Evolutionary conservation across 2,888 invertebrate genomes (phyloP), one percentile per base, ranked within the genome.

Genomic region (Drosophila prolongata): DNA sequence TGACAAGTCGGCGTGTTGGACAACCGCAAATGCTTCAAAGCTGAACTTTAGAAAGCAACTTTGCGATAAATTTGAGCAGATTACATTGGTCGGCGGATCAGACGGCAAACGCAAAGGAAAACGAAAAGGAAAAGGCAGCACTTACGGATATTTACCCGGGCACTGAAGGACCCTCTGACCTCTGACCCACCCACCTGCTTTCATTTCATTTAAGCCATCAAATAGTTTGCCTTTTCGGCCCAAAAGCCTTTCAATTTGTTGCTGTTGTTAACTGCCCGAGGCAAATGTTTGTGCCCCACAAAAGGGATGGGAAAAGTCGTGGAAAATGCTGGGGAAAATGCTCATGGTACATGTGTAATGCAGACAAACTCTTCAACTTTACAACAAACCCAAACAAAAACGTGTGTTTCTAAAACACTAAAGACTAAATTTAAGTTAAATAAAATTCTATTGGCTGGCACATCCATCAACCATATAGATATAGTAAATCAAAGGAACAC

Each of bases 221-320:
- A 65, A 65, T 65, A 66, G 65, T 66, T 66, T 65, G 65, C 67
- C 65, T 67, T 65, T 65, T 65, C 37, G 64, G 66, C 19, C 50
- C 50, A 37, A 65, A 65, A 66, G 50, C 65, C 65, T 53, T 65
- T 65, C 65, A 65, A 66, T 66, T 65, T 65, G 65, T 65, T 65
- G 65, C 38, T 44, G 52, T 65, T 66, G 66, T 65, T 65, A 65
- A 65, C 16, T 34, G 65, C 65, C 37, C 16, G 24, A 16, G 65
- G 53, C 52, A 34, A 46, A 53, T 38, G 66, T 65, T 65, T 65
- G 64, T 65, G 64, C 46, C 67, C 30, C 55, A 67, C 53, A 64
- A 53, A 53, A 16, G 38, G n/a, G 55, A 6, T 37, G 27, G 9
- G 44, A 9, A 58, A 37, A n/a, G n/a, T 24, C 24, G n/a, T 24